Base-by-base conservation (phyloP, 2,888 invertebrate genomes). In the Torymus auratus region DNA sequence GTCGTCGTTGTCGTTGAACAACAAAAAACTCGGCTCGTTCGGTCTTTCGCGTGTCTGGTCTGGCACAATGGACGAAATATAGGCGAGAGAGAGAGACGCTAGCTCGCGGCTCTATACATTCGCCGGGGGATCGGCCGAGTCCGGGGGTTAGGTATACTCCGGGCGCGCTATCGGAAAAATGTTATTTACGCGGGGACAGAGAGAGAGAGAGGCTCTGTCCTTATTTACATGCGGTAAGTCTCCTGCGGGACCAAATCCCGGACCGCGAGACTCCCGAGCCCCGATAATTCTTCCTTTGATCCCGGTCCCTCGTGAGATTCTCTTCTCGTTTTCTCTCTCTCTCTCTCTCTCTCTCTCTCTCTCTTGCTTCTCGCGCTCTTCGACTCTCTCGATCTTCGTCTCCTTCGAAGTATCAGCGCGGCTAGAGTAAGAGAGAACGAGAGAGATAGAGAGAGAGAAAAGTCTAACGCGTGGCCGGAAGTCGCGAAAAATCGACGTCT, bases 161-260 rank as follows among this genome's bases (percentile, higher is more conserved):
- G n/a, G 13, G 28, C 50, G 56, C 83, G 70, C 86, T 89, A 90
- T 89, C 87, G 89, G 89, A 90, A 90, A 90, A 90, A 90, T 89
- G 90, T 90, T 91, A 90, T 90, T 90, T 90, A 90, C 91, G 89
- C 86, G 88, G 86, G 85, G 83, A 85, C 85, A 84, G 78, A 84
- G 85, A 41, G 58, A 28, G 85, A 61, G 65, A 15, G 62, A 14
- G 20, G 86, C 87, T 89, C 87, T 87, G 88, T 89, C 89, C 90
- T 90, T 91, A 91, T 91, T 91, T 91, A 91, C 90, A 91, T 90
- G 91, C 90, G 91, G 90, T 91, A 90, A 91, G 91, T 91, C 91
- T 91, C 91, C 90, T 89, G 85, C 90, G 90, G 89, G 91, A 90
- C 89, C 86, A 89, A 91, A 91, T 91, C 91, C 90, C 90, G 90